phyloP scores from a whole-genome alignment of 2,797 vertebrate genomes.

The Sebastes nivosus region DNA sequence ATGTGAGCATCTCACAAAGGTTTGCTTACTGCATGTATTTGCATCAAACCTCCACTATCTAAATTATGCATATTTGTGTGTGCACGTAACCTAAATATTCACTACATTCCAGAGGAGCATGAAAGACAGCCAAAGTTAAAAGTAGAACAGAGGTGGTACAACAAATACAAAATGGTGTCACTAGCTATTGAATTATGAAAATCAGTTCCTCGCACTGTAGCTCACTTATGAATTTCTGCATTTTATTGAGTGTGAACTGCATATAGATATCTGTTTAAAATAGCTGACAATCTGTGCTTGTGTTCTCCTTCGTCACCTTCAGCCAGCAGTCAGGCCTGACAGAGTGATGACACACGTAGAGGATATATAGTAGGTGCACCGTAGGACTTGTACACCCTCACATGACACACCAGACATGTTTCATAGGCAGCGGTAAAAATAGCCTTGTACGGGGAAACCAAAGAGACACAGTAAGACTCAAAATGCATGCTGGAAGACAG shows the following conservation, averaged over 20 bases:
- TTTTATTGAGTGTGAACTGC: not conserved
- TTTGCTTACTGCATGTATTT: not conserved
- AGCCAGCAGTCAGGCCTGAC: conserved; percentile 11
- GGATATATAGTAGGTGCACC: not conserved
- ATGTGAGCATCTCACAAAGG: not conserved
- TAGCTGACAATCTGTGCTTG: not conserved
- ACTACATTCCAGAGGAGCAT: not conserved
- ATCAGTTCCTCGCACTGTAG: not conserved
- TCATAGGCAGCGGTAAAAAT: conserved; percentile 49
- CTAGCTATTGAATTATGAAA: conserved; percentile 16
- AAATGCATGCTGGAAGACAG: not conserved
- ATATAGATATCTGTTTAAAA: conserved; percentile 15
- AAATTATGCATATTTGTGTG: not conserved
- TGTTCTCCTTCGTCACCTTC: conserved; percentile 11
- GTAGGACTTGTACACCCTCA: conserved; percentile 8
- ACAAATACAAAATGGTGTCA: conserved; percentile 12
- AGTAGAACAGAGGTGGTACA: not conserved
- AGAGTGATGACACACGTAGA: conserved; percentile 25
- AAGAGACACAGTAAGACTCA: conserved; percentile 21
- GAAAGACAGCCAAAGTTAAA: not conserved
- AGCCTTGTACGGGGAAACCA: conserved; percentile 29
- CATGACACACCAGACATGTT: conserved; percentile 34
- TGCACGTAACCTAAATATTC: not conserved
- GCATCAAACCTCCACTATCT: not conserved
- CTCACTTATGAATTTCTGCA: conserved; percentile 1